phyloP scores from a whole-genome alignment of 2,888 invertebrate species.

The Dynastes maya region DNA sequence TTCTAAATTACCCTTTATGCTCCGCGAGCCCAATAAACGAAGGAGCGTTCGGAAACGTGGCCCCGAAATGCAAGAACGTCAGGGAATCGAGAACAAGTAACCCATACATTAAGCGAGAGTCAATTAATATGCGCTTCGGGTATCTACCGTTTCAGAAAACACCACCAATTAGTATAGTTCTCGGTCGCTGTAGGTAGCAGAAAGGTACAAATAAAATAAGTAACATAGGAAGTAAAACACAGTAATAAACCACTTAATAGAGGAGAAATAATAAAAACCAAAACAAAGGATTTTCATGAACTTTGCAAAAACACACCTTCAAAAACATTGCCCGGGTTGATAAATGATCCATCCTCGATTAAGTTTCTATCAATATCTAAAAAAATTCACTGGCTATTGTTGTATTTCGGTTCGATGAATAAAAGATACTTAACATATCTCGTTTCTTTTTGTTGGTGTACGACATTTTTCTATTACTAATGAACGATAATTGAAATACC shows the following conservation, averaged over 20 bases:
- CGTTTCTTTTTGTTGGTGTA: too few species aligned
- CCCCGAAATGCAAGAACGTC: neutral
- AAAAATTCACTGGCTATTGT: too few species aligned
- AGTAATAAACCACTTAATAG: neutral
- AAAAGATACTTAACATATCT: too few species aligned
- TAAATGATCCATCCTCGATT: too few species aligned
- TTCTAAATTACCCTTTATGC: neutral
- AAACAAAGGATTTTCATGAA: too few species aligned
- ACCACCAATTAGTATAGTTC: constrained; percentile 32
- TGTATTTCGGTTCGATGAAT: too few species aligned
- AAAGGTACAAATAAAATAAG: neutral
- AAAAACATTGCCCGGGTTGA: too few species aligned
- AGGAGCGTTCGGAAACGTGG: neutral
- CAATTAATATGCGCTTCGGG: constrained; percentile 28
- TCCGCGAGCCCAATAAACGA: constrained; percentile 1
- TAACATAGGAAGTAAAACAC: constrained; percentile 36
- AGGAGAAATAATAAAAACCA: too few species aligned
- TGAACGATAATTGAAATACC: too few species aligned
- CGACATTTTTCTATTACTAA: too few species aligned
- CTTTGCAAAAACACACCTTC: too few species aligned
- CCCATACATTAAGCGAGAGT: constrained; percentile 14
- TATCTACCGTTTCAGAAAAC: constrained; percentile 29
- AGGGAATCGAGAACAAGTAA: neutral
- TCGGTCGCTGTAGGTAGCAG: constrained; percentile 2
- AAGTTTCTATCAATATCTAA: too few species aligned